Evolutionary conservation across 2,888 invertebrate species (phyloP), one percentile per base, ranked within the genome.

Genomic region (Torymus auratus): DNA sequence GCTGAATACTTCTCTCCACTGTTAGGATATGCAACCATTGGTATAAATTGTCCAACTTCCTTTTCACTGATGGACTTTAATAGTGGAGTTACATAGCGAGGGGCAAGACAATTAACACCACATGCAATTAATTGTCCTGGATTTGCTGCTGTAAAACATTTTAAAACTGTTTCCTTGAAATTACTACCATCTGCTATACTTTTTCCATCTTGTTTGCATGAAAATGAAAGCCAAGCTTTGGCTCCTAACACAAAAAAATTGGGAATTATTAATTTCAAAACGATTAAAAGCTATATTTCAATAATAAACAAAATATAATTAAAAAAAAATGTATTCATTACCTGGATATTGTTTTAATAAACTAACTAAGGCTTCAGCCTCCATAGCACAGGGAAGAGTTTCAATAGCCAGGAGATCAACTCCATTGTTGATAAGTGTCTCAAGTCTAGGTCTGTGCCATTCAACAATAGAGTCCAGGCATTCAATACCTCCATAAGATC

Each of bases 21-120:
- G 90, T 98, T 98, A 3, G 98, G 98, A 91, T 98, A 98, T 41
- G 96, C 96, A 78, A 98, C 94, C 76, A 98, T 92, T 2, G 96
- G 96, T 80, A 96, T 93, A 71, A 89, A 91, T 56, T 90, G 88
- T 15, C 92, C 90, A 85, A 90, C 88, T 60, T 91, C 89, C 50
- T 91, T 91, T 14, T 91, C 91, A 85, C 94, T 93, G 83, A 94
- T 89, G 62, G 92, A 91, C 84, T 92, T 91, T 62, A 96, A 91
- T 67, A 96, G 91, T 0, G 93, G 89, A 15, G 93, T 92, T 7
- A 96, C 94, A 85, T 93, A 91, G 83, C 92, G 89, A 0, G 96
- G 96, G 81, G 94, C 92, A 64, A 96, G 93, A 91, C 98, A 99
- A 91, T 99, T 99, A 0, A 97, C 94, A 3, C 98, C 98, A 62